phyloP scores from a whole-genome alignment of 2,113 vertebrate species.

The Pituophis catenifer region DNA sequence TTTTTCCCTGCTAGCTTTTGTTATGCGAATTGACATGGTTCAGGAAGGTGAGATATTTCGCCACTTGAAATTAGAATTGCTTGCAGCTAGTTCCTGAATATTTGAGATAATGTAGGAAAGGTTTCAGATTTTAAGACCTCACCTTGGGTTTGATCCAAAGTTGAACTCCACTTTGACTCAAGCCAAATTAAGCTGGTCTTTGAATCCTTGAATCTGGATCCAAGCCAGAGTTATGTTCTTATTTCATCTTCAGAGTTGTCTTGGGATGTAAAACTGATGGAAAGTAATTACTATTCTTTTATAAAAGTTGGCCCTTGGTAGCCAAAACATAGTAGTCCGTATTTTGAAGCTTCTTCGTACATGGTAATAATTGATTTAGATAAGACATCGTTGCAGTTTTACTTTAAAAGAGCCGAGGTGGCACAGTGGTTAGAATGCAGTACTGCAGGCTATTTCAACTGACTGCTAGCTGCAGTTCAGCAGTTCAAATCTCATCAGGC shows the following conservation, averaged over 20 bases:
- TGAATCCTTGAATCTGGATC: not conserved
- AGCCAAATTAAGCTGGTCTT: not conserved
- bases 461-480: no score
- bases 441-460: no score
- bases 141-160: not conserved
- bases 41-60: slow-evolving; percentile 44
- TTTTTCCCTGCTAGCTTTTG: slow-evolving; percentile 42
- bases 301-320: not conserved
- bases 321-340: not conserved
- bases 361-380: not conserved
- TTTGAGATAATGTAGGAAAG: not conserved
- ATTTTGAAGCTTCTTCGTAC: not conserved
- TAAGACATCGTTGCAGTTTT: not conserved
- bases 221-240: not conserved
- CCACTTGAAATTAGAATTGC: not conserved
- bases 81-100: not conserved
- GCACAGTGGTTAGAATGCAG: no score
- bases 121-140: not conserved
- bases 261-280: not conserved
- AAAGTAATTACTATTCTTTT: not conserved
- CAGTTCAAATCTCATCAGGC: no score
- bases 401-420: not conserved
- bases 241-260: not conserved
- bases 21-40: slow-evolving; percentile 49
- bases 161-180: not conserved